Evolutionary conservation across 1,140 invertebrate species (phyloP).

Genomic region (Aphelenchoides besseyi): DNA sequence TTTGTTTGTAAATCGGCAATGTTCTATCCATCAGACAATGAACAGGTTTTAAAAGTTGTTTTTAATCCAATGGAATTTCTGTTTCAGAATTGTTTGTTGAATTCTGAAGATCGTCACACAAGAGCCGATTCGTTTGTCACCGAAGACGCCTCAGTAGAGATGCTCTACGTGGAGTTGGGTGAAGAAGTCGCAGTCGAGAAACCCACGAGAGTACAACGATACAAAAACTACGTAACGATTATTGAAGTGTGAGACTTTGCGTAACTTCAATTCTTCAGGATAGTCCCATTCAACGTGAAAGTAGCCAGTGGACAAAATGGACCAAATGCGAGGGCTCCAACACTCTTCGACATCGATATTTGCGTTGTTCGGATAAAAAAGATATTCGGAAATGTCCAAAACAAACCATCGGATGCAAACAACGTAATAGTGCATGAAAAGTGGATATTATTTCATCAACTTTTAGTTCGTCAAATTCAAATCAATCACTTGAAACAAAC

Average conservation of each 20-base stretch:
- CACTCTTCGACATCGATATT: constrained; percentile 47
- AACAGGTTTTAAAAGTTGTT: too few relatives aligned
- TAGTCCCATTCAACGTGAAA: neutral
- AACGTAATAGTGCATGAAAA: constrained; percentile 39
- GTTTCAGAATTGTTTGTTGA: constrained; percentile 35
- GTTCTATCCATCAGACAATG: constrained; percentile 37
- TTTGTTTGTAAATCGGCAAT: constrained; percentile 41
- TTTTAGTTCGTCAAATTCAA: constrained; percentile 29
- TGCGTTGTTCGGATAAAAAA: constrained; percentile 44
- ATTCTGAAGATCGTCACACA: constrained; percentile 29
- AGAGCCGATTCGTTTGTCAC: constrained; percentile 32
- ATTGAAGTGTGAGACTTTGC: too few relatives aligned
- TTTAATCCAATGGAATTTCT: neutral
- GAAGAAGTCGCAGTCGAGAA: neutral
- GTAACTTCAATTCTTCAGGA: too few relatives aligned
- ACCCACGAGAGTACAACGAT: neutral
- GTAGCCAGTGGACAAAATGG: constrained; percentile 4
- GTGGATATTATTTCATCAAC: constrained; percentile 21
- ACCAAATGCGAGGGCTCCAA: constrained; percentile 11
- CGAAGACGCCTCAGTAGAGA: constrained; percentile 37
- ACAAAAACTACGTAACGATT: neutral
- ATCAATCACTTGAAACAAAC: constrained; percentile 4
- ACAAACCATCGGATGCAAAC: constrained; percentile 44
- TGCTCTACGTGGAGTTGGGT: constrained; percentile 35
- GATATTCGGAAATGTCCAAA: constrained; percentile 53